Percentiles rank a stretch among this genome's conserved stretches.
phyloP scores from a whole-genome alignment of 2,888 invertebrate genomes.

The Ametastegia equiseti region DNA sequence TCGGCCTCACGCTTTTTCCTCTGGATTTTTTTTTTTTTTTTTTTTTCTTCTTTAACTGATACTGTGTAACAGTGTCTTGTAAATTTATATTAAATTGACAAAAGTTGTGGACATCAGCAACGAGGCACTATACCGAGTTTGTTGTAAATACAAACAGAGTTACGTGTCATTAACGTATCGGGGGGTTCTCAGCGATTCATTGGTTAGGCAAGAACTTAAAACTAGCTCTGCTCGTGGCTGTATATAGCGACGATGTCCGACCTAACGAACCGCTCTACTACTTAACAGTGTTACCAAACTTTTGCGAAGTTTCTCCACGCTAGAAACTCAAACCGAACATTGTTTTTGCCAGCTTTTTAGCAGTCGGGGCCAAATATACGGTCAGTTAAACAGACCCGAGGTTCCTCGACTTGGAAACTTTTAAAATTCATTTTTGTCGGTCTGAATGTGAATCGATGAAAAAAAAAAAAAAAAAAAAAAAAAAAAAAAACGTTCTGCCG shows the following conservation, averaged over 20 bases:
- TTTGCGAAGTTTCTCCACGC: constrained; percentile 28
- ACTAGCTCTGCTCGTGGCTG: background rate
- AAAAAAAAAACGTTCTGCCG: background rate
- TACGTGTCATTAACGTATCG: constrained; percentile 34
- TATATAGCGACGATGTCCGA: constrained; percentile 48
- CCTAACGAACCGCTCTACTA: constrained; percentile 60
- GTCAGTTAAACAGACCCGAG: constrained; percentile 42
- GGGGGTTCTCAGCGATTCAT: background rate
- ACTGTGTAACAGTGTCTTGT: background rate
- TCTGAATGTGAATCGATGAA: constrained; percentile 20
- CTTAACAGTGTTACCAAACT: constrained; percentile 54
- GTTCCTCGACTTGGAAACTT: constrained; percentile 29
- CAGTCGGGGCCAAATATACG: constrained; percentile 35
- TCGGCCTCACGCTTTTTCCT: background rate
- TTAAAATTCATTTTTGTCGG: constrained; percentile 20
- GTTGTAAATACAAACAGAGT: constrained; percentile 21
- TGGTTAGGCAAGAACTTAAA: constrained; percentile 34
- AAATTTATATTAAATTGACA: constrained; percentile 21
- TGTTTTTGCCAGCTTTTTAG: constrained; percentile 39
- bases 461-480: no score
- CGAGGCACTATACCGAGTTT: background rate
- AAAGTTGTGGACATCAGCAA: background rate
- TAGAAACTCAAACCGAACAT: constrained; percentile 44
- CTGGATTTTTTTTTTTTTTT: background rate
- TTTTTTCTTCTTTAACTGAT: background rate